A percentile compares a stretch with the other conserved stretches of the same genome.
Conservation (phyloP, 2,888 invertebrate species). For the Pachliopta kotzebuea region DNA sequence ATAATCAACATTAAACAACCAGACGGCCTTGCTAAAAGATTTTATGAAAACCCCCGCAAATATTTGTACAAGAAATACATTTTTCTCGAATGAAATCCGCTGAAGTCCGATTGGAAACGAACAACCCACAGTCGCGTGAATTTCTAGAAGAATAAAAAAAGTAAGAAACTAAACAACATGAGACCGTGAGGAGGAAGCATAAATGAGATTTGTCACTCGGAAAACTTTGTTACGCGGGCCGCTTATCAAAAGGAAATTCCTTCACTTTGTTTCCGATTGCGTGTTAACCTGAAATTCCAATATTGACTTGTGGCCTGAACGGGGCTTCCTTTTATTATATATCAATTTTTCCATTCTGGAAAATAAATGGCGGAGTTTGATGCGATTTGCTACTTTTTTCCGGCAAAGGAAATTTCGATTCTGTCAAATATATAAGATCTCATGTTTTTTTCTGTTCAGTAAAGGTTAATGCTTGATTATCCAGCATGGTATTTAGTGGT, state of each 20-base stretch:
- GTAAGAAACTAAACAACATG: slow-evolving; percentile 18
- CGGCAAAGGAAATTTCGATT: too few species aligned
- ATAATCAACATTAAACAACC: too few species aligned
- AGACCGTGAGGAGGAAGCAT: slow-evolving; percentile 15
- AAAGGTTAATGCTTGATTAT: too few species aligned
- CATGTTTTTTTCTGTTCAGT: too few species aligned
- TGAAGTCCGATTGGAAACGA: slow-evolving; percentile 5
- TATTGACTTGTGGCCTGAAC: slow-evolving; percentile 26
- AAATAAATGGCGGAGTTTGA: slow-evolving; percentile 7
- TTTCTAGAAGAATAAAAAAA: slow-evolving; percentile 13
- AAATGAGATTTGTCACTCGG: slow-evolving; percentile 29
- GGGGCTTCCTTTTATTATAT: slow-evolving; percentile 15
- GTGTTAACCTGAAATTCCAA: slow-evolving; percentile 30
- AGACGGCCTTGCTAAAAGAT: too few species aligned
- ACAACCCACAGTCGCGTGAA: slow-evolving; percentile 9
- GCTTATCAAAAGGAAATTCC: slow-evolving; percentile 29
- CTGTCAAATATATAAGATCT: too few species aligned
- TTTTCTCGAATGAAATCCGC: slow-evolving; percentile 9
- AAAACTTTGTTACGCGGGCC: slow-evolving; percentile 22
- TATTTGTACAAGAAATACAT: not conserved
- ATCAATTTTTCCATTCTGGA: slow-evolving; percentile 13
- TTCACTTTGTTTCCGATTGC: slow-evolving; percentile 27
- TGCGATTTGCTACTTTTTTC: too few species aligned
- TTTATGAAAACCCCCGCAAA: not conserved
- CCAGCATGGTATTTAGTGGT: too few species aligned